phyloP scores from a whole-genome alignment of 2,797 vertebrate genomes.

The Artibeus jamaicensis region DNA sequence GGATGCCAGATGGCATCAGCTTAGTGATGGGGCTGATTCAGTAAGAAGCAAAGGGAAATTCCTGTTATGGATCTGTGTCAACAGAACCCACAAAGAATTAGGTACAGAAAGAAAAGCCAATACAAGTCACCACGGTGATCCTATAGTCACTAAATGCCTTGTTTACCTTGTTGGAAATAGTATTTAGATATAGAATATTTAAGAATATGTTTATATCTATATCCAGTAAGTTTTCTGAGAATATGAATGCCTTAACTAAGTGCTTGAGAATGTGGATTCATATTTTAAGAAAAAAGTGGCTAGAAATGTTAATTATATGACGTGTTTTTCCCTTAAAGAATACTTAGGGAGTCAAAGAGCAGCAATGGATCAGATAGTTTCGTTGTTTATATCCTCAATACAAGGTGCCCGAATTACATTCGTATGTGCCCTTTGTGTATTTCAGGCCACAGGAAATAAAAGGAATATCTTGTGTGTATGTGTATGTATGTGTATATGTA shows the following conservation, averaged over 20 bases:
- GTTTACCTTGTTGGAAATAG: conserved; percentile 51
- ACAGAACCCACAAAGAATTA: conserved; percentile 59
- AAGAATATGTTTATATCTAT: conserved; percentile 42
- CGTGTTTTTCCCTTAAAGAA: background rate
- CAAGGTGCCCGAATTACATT: background rate
- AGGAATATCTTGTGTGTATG: background rate
- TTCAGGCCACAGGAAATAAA: background rate
- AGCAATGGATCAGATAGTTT: background rate
- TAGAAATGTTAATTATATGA: conserved; percentile 43
- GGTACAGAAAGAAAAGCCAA: conserved; percentile 32
- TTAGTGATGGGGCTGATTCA: conserved; percentile 77
- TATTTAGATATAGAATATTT: conserved; percentile 41
- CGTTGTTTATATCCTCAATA: background rate
- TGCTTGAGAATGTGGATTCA: conserved; percentile 57
- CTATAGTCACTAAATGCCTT: conserved; percentile 29
- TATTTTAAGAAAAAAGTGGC: background rate
- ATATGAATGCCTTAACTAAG: conserved; percentile 41
- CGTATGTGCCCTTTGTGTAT: background rate
- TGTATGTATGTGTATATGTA: background rate
- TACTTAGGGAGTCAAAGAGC: conserved; percentile 13
- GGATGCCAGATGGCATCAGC: conserved; percentile 87
- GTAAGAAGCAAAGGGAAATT: conserved; percentile 83
- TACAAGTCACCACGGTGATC: background rate
- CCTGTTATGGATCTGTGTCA: conserved; percentile 67
- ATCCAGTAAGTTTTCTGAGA: conserved; percentile 48